Base-by-base conservation (phyloP, 2,113 vertebrate species). In the Scomber japonicus region DNA sequence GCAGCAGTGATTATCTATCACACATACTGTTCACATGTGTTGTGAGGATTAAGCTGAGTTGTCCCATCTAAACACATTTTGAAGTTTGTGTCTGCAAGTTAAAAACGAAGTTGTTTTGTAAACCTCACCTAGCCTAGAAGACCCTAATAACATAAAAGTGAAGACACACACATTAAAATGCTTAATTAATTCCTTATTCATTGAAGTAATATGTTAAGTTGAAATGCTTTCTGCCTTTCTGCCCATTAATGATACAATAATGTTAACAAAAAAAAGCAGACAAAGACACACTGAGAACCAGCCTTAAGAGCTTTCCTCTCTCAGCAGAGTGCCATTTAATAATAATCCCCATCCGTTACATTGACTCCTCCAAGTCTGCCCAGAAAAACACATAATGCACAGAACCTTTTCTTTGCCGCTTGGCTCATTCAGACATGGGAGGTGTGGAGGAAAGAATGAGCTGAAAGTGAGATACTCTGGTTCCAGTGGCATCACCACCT, bases 361-460 rank as follows among this genome's bases (percentile, higher is more conserved):
- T 40, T 9, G 83, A 91, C 82, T 90, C 85, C 83, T 84, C 56
- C 10, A 64, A 81, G 82, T 88, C 87, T 90, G 81, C 85, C 83
- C 88, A 89, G 81, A 86, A 92, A 91, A 89, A 91, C 77, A 77
- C 48, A 59, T 76, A 65, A 74, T 21, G 40, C 62, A 46, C 17
- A 75, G 27, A 60, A 50, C 66, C 67, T 56, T 71, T 81, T 77
- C 74, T 65, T 59, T 75, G 35, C 66, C 66, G 19, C 75, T 53
- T 2, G n/a, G 46, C 49, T 51, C 50, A 40, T 60, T 63, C n/a
- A 30, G 44, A 31, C 19, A 30, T 50, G 67, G 54, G 55, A 74
- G 69, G 62, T 72, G 69, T 68, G 73, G 57, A 78, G 61, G 64
- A 72, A 75, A 50, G 49, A 78, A 80, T 30, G 16, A 79, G 40